Evolutionary conservation across 2,797 vertebrate species (phyloP), one percentile per base, ranked within the genome.

Genomic region (Melanogrammus aeglefinus): DNA sequence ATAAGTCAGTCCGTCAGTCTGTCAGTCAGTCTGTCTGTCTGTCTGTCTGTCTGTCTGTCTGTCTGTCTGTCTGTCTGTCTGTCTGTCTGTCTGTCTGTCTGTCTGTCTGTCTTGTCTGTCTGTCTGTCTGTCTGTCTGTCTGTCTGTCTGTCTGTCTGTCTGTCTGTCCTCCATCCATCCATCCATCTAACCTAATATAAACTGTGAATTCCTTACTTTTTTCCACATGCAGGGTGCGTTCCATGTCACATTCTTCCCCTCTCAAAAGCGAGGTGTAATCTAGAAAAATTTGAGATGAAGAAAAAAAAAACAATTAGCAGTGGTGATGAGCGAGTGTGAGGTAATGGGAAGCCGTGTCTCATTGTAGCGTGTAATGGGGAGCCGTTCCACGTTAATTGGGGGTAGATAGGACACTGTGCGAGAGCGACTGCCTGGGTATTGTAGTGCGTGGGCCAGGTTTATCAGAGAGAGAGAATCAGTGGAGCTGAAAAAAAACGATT

Each of bases 351-450:
- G 84, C 87, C 74, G 80, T 87, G 88, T 92, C 88, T 91, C 89
- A 92, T 93, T 89, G 90, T 94, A 90, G 89, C 90, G 91, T 94
- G 92, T 93, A 94, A 93, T 94, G 86, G 91, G 91, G 90, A 94
- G 91, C 89, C 87, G 91, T 92, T 92, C 93, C 91, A 93, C 93
- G 91, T 94, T 94, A 93, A 94, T 94, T 92, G 90, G 90, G 91
- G 89, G 86, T 85, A 93, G 91, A 91, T 87, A 91, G 90, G 88
- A 92, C 88, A 91, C 87, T 85, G 90, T 86, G 86, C 89, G 83
- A 89, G 83, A 81, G 87, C 88, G 88, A 86, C 88, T 88, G 83
- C 75, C 41, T 16, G 73, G 76, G 84, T 80, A 89, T 84, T 87
- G 88, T 87, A 76, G 82, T 75, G 29, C 6, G 75, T 78, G 84